Conservation (phyloP, 2,797 vertebrate genomes). For the Mormyrops boulengeri region DNA sequence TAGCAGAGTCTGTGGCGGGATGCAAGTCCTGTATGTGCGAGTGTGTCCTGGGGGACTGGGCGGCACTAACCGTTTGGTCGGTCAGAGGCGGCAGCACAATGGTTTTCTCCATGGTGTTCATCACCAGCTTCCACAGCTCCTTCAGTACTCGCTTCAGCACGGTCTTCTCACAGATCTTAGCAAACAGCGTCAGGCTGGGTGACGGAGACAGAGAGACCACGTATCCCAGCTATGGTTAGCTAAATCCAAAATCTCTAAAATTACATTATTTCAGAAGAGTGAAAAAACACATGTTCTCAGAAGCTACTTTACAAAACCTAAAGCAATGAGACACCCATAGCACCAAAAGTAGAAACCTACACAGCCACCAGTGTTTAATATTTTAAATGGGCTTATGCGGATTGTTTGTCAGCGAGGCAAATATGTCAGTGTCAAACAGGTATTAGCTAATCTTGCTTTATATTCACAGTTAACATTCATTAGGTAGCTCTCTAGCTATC, state of each 20-base stretch:
- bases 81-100: slow-evolving; percentile 84
- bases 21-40: slow-evolving; percentile 20
- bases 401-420: not conserved
- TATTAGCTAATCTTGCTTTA: not conserved
- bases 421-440: not conserved
- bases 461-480: not conserved
- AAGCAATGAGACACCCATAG: not conserved
- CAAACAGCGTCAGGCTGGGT: slow-evolving; percentile 87
- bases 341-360: not conserved
- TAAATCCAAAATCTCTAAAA: not conserved
- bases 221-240: not conserved
- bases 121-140: slow-evolving; percentile 97
- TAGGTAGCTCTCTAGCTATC: not conserved
- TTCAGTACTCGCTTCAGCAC: slow-evolving; percentile 96
- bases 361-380: not conserved
- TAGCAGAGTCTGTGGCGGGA: slow-evolving; percentile 3
- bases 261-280: not conserved
- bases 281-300: not conserved
- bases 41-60: not conserved
- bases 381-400: not conserved
- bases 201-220: not conserved
- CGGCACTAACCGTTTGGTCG: slow-evolving; percentile 87
- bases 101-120: slow-evolving; percentile 99
- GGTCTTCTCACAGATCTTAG: slow-evolving; percentile 98
- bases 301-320: not conserved